Percentiles rank a stretch among this genome's conserved stretches.
Conservation (phyloP, 2,797 vertebrate genomes). For the Siniperca obscura region DNA sequence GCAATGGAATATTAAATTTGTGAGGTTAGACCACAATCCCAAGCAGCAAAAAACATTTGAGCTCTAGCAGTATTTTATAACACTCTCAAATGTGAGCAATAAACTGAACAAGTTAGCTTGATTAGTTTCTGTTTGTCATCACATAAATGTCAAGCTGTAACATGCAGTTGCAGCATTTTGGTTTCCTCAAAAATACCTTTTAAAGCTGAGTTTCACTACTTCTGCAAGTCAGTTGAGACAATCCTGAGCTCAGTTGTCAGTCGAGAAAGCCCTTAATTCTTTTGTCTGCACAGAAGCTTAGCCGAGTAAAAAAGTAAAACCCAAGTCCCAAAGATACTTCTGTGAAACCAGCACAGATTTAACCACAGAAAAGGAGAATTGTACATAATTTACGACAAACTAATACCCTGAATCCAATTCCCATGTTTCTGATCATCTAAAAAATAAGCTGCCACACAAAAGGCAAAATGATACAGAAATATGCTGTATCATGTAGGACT, state of each 20-base stretch:
- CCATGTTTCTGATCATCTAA: slow-evolving; percentile 29
- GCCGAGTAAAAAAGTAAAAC: slow-evolving; percentile 30
- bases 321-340: slow-evolving; percentile 16
- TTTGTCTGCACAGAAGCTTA: slow-evolving; percentile 56
- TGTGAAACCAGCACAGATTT: slow-evolving; percentile 34
- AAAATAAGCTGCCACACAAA: slow-evolving; percentile 20
- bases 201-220: slow-evolving; percentile 35
- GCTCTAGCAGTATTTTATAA: background rate
- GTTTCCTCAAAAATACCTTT: slow-evolving; percentile 27
- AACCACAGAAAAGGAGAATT: slow-evolving; percentile 27
- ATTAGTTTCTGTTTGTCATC: slow-evolving; percentile 5
- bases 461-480: slow-evolving; percentile 6
- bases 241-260: slow-evolving; percentile 54
- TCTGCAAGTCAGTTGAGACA: slow-evolving; percentile 44
- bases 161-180: slow-evolving; percentile 6
- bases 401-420: slow-evolving; percentile 10
- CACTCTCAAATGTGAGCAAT: background rate
- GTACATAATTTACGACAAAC: slow-evolving; percentile 19
- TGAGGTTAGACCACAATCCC: background rate
- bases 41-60: background rate
- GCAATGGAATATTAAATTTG: background rate
- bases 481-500: slow-evolving; percentile 3
- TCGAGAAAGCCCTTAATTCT: slow-evolving; percentile 63
- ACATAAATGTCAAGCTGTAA: slow-evolving; percentile 18
- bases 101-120: background rate